phyloP scores from a whole-genome alignment of 2,797 vertebrate species.

The Lagodon rhomboides region DNA sequence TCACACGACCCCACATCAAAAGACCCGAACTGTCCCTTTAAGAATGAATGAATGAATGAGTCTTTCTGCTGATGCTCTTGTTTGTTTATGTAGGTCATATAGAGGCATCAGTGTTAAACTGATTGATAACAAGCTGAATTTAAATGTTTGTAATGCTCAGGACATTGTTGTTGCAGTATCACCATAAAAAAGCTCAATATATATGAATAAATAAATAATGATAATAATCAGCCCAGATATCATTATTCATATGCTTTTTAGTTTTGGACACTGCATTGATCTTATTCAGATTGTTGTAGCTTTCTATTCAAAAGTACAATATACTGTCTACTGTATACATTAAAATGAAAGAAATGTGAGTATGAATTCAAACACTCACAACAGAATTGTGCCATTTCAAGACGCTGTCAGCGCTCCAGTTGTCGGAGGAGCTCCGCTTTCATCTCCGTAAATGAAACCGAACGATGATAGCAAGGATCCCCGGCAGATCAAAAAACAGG shows the following conservation, averaged over 20 bases:
- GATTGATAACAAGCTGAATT: neutral
- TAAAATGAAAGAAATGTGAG: conserved; percentile 15
- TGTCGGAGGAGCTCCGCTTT: conserved; percentile 64
- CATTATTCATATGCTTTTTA: neutral
- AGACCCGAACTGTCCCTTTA: too few species aligned
- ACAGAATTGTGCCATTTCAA: conserved; percentile 39
- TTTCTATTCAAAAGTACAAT: neutral
- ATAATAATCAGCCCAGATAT: neutral
- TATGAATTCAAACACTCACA: conserved; percentile 35
- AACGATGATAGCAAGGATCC: conserved; percentile 74
- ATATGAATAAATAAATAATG: neutral
- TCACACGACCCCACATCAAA: too few species aligned
- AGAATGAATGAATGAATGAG: too few species aligned
- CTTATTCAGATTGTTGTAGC: neutral
- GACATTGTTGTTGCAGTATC: neutral
- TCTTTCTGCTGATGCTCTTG: too few species aligned
- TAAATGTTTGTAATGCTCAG: neutral
- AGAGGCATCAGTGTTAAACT: too few species aligned
- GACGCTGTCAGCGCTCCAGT: conserved; percentile 49
- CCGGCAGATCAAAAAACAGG: conserved; percentile 72
- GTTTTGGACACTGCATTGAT: neutral
- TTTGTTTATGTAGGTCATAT: too few species aligned
- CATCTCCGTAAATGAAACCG: conserved; percentile 76
- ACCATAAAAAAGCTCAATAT: neutral
- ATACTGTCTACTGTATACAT: conserved; percentile 3